These are phyloP conservation scores for Oryctes rhinoceros DNA, from an alignment of 1,140 invertebrate genomes.

Conservation along the genomic window DNA sequence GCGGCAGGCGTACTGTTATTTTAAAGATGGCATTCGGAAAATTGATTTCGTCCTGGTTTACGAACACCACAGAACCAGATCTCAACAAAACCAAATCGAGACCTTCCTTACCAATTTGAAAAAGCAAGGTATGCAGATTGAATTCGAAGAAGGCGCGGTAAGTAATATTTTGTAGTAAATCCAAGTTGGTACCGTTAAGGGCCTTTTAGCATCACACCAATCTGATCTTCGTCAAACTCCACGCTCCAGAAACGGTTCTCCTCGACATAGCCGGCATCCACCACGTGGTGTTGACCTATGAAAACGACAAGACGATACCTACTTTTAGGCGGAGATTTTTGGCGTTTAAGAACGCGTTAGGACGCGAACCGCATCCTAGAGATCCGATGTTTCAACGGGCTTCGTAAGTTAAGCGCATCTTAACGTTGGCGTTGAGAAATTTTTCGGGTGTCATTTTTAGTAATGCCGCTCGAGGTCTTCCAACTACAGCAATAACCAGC, in stretches of 20 bases:
- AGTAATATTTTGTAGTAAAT: neutral
- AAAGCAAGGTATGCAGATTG: slow-evolving; percentile 11
- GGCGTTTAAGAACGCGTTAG: neutral
- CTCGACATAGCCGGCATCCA: neutral
- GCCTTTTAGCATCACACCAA: slow-evolving; percentile 7
- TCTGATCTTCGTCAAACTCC: slow-evolving; percentile 18
- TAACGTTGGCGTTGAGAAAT: neutral
- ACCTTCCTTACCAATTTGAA: slow-evolving; percentile 8
- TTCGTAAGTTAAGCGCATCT: neutral
- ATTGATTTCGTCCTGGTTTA: slow-evolving; percentile 31
- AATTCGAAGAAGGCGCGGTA: slow-evolving; percentile 9
- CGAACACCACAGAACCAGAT: neutral
- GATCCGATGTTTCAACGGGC: neutral
- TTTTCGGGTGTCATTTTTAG: slow-evolving; percentile 39
- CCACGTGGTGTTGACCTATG: slow-evolving; percentile 1
- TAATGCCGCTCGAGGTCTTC: slow-evolving; percentile 43
- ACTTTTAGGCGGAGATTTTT: neutral
- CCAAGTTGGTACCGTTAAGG: no score
- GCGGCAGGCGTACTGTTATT: neutral
- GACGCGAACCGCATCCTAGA: neutral
- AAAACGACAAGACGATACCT: slow-evolving; percentile 34
- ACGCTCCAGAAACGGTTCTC: slow-evolving; percentile 5
- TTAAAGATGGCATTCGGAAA: slow-evolving; percentile 22
- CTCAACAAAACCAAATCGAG: neutral
- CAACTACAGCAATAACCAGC: slow-evolving; percentile 46